Evolutionary conservation across 2,113 vertebrate species (phyloP).

Genomic region (Lichenostomus cassidix): DNA sequence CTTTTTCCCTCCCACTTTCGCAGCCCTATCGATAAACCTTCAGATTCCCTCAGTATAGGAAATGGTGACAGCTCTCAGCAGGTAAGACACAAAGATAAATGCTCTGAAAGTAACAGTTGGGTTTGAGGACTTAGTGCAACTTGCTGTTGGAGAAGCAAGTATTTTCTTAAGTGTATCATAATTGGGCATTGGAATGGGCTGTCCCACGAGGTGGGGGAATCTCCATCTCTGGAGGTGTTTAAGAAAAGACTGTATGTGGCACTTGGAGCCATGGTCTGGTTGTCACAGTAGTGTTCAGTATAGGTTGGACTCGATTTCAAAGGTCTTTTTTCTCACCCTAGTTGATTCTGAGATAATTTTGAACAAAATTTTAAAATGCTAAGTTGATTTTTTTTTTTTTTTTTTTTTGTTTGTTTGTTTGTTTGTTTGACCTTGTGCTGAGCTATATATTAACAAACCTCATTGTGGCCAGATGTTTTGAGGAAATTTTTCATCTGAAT

Average conservation of each 20-base stretch:
- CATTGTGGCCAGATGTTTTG: background rate
- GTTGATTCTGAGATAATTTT: background rate
- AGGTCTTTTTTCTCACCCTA: background rate
- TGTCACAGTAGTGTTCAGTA: background rate
- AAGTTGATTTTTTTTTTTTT: background rate
- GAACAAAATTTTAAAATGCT: background rate
- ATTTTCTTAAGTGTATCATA: background rate
- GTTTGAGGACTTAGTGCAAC: background rate
- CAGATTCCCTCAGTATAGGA: conserved; percentile 92
- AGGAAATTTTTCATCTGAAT: background rate
- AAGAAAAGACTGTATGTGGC: background rate
- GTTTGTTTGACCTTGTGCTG: background rate
- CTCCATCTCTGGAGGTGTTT: background rate
- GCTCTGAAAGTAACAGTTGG: background rate
- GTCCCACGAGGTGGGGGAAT: background rate
- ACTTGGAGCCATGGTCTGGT: background rate
- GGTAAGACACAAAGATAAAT: conserved; percentile 74
- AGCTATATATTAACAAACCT: background rate
- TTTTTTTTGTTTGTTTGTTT: too few species aligned
- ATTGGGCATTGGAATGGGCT: background rate
- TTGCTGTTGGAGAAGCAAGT: background rate
- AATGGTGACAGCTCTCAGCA: conserved; percentile 95
- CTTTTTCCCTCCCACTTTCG: conserved; percentile 58
- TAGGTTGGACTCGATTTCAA: background rate
- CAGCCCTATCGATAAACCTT: conserved; percentile 95